These are phyloP conservation scores for Forpus xanthops DNA, from an alignment of 2,797 vertebrate species.

Conservation along the genomic window DNA sequence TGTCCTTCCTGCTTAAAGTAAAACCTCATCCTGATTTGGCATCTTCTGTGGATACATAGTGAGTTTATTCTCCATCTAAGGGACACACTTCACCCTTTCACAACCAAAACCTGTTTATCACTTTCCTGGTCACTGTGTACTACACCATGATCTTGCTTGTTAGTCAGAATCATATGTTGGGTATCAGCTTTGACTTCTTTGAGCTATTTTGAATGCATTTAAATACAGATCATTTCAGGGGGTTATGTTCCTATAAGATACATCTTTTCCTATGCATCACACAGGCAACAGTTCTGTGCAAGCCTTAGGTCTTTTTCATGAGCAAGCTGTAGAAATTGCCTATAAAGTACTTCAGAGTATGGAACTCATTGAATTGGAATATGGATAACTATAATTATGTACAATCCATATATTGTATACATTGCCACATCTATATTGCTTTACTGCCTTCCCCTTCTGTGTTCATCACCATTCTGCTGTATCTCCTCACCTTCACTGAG, in stretches of 20 bases:
- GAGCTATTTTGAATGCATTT: not conserved
- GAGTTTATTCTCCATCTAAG: not conserved
- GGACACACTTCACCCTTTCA: not conserved
- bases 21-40: not conserved
- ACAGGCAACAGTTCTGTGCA: not conserved
- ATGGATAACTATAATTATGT: not conserved
- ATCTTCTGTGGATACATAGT: not conserved
- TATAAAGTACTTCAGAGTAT: not conserved
- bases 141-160: not conserved
- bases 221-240: not conserved
- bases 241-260: not conserved
- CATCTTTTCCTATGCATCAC: not conserved
- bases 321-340: not conserved
- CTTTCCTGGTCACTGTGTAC: not conserved
- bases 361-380: not conserved
- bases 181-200: not conserved
- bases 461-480: not conserved
- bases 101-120: not conserved
- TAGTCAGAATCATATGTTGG: not conserved
- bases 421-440: not conserved
- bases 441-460: not conserved
- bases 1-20: not conserved
- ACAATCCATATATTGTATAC: not conserved
- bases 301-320: not conserved
- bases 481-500: not conserved